A percentile compares a stretch with the other conserved stretches of the same genome.
phyloP scores from a whole-genome alignment of 2,113 vertebrate genomes.

The Lontra canadensis region DNA sequence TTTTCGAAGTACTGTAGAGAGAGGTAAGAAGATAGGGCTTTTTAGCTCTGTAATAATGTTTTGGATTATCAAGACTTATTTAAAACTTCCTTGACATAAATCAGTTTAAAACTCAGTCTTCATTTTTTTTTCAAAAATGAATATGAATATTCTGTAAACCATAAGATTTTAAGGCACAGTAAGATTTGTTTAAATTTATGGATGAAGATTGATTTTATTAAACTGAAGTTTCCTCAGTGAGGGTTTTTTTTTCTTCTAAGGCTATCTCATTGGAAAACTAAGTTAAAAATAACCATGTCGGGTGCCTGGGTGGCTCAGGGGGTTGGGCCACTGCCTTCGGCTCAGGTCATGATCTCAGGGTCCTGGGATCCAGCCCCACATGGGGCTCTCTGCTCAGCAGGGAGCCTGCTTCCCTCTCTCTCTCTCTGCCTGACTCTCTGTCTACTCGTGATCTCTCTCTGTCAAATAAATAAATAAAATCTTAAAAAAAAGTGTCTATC shows the following conservation, averaged over 20 bases:
- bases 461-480: no score
- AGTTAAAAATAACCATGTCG: constrained; percentile 44
- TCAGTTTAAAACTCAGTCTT: constrained; percentile 29
- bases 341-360: no score
- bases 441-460: no score
- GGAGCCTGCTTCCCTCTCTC: no score
- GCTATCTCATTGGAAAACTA: constrained; percentile 66
- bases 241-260: constrained; percentile 48
- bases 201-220: constrained; percentile 55
- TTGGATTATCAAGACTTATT: constrained; percentile 23
- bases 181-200: constrained; percentile 60
- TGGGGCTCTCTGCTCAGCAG: no score
- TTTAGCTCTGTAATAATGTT: background rate
- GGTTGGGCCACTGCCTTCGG: no score
- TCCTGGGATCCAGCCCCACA: no score
- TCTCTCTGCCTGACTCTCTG: no score
- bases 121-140: constrained; percentile 16
- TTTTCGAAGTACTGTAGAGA: background rate
- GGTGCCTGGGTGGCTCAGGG: no score
- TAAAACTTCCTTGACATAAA: constrained; percentile 10
- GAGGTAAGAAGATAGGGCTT: background rate
- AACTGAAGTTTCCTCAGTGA: background rate
- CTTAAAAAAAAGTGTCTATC: constrained; percentile 26
- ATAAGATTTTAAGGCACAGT: background rate
- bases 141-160: background rate